A percentile compares a stretch with the other conserved stretches of the same genome.
Conservation (phyloP, 2,888 invertebrate genomes). For the Bombyx huttoni region DNA sequence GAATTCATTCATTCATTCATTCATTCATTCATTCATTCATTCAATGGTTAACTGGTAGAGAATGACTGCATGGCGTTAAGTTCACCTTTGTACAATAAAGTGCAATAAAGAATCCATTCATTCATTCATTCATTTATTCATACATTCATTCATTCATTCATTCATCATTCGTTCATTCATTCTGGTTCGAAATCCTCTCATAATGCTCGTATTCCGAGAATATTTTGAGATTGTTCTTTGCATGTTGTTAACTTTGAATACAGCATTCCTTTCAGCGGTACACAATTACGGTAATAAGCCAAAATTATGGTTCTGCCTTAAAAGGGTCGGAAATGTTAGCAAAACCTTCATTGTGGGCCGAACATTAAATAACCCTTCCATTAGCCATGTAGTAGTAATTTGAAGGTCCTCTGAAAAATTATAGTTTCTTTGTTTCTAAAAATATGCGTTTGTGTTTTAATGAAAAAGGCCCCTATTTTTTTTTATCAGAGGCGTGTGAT, state of each 20-base stretch:
- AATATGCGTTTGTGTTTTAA: not conserved
- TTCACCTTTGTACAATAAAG: too few relatives aligned
- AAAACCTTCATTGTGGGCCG: not conserved
- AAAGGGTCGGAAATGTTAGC: slow-evolving; percentile 5
- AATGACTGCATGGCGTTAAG: too few relatives aligned
- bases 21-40: too few relatives aligned
- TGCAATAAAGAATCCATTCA: too few relatives aligned
- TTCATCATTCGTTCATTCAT: too few relatives aligned
- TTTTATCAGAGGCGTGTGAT: too few relatives aligned
- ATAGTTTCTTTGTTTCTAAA: not conserved
- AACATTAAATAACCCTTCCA: not conserved
- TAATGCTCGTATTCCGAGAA: not conserved
- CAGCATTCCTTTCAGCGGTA: not conserved
- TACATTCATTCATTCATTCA: too few relatives aligned
- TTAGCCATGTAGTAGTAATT: not conserved
- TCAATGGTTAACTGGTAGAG: too few relatives aligned
- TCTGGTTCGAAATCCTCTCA: not conserved
- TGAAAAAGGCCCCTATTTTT: too few relatives aligned
- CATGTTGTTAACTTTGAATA: not conserved
- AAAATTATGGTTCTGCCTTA: slow-evolving; percentile 15
- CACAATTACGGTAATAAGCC: slow-evolving; percentile 8
- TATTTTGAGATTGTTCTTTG: too few relatives aligned
- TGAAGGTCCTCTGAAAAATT: not conserved
- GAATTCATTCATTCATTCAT: too few relatives aligned
- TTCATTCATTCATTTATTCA: too few relatives aligned